Conservation (phyloP, 2,888 invertebrate genomes). For the Drosophila sordidapex region DNA sequence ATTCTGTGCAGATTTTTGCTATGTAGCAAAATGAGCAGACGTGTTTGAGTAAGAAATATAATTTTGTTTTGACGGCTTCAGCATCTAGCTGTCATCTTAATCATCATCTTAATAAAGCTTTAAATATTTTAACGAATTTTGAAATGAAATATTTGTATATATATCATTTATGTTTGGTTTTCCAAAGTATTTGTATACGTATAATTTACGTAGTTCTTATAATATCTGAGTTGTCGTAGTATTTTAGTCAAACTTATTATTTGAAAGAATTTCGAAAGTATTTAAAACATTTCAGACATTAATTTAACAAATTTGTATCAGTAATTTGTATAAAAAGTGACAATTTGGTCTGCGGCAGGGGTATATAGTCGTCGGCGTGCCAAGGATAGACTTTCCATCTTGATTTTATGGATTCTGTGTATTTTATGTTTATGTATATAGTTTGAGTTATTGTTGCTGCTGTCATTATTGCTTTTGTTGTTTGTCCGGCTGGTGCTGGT, state of each 20-base stretch:
- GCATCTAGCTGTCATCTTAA: background rate
- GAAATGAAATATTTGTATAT: too few relatives aligned
- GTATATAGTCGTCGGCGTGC: background rate
- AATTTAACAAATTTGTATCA: background rate
- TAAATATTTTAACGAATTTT: background rate
- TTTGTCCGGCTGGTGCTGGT: constrained; percentile 39
- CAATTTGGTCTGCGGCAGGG: background rate
- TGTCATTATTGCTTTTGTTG: constrained; percentile 42
- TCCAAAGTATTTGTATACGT: too few relatives aligned
- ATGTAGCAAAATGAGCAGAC: background rate
- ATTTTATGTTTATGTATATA: constrained; percentile 68
- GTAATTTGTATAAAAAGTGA: background rate
- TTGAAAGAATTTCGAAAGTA: background rate
- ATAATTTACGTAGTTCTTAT: too few relatives aligned
- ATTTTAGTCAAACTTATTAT: background rate
- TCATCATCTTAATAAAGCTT: background rate
- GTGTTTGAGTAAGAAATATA: background rate
- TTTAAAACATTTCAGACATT: background rate
- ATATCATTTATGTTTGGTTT: background rate
- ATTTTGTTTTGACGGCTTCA: background rate
- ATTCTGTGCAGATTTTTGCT: background rate
- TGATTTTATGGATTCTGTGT: constrained; percentile 44
- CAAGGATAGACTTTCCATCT: background rate
- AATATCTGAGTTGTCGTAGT: too few relatives aligned
- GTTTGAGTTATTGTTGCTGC: constrained; percentile 33